Evolutionary conservation across 2,888 invertebrate genomes (phyloP), one percentile per base, ranked within the genome.

Genomic region (Torymus auratus): DNA sequence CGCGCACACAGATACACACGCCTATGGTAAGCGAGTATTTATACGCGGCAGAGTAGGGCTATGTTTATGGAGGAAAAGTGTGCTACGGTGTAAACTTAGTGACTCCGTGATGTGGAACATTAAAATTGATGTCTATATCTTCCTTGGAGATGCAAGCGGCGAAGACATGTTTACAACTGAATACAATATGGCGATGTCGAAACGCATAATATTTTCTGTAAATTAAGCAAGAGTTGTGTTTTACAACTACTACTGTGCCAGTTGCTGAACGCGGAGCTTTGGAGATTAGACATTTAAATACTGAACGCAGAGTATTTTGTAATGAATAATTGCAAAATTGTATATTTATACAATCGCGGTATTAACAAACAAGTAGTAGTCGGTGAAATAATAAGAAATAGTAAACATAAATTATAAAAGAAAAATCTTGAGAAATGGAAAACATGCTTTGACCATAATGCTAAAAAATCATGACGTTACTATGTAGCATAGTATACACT

Each of bases 61-160:
- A 58, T 75, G 75, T 55, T 75, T 61, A 20, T 62, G 28, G 28
- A 71, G 60, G 41, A 53, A 53, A 78, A 69, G 68, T 73, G 53
- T 67, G 61, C 23, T 67, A 53, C 61, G 28, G 62, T 73, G 72
- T 56, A 65, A 75, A 69, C 20, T 70, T 65, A 17, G 60, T 53
- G 65, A 61, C 14, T 61, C 80, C 65, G 67, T 75, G 71, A 71
- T 20, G 58, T 20, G 61, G 55, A 20, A 61, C 72, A 58, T 70
- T 80, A 65, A 74, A 80, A 72, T 60, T 70, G 64, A 80, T 70
- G 74, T 64, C 55, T 80, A 56, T 67, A 56, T 72, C 61, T 72
- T 61, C 61, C 52, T 14, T 15, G 14, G 53, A 41, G 41, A 67
- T 55, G 20, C 56, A 7, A 60, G 20, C 52, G 7, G 12, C 52